Base-by-base conservation (phyloP, 2,888 invertebrate species). In the Aproaerema taeniolella region DNA sequence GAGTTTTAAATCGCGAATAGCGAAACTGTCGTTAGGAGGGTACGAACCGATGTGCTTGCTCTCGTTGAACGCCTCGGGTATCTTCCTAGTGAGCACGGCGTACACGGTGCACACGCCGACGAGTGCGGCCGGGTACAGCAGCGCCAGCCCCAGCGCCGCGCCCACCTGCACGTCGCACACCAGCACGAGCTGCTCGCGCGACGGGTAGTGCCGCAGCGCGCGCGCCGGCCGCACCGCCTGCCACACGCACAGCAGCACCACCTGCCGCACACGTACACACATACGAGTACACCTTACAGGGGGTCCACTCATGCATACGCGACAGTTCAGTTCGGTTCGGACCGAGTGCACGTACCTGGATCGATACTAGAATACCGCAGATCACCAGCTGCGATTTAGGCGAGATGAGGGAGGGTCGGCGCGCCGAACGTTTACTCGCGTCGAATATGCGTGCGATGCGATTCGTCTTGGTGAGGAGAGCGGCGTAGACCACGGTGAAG, bases 41-140 rank as follows among this genome's bases (percentile, higher is more conserved):
- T 1, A 26, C 26, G 3, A 6, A 89, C 98, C 97, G 58, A 97
- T 97, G 77, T 97, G 95, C 82, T 97, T 97, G 55, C 96, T 96
- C 81, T 97, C 98, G 80, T 99, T 98, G 85, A 98, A 99, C 39
- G 97, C 97, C 79, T 98, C 98, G 0, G 98, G 98, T 42, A 98
- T 94, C 87, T 98, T 98, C 45, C 98, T 89, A 1, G 97, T 97
- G 46, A 96, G 91, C 7, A 97, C 92, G 8, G 98, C 98, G 72
- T 98, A 98, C 20, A 98, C 90, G 1, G 98, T 99, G 78, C 98
- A 98, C 49, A 95, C 89, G 24, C 96, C 88, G 58, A 96, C 95
- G 42, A 96, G 88, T 49, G 95, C 82, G 55, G 96, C 94, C n/a
- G 97, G 96, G 83, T 96, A 97, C 53, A 92, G 92, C 79, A 97